Conservation (phyloP, 2,888 invertebrate species). For the Polyommatus iphigenia region DNA sequence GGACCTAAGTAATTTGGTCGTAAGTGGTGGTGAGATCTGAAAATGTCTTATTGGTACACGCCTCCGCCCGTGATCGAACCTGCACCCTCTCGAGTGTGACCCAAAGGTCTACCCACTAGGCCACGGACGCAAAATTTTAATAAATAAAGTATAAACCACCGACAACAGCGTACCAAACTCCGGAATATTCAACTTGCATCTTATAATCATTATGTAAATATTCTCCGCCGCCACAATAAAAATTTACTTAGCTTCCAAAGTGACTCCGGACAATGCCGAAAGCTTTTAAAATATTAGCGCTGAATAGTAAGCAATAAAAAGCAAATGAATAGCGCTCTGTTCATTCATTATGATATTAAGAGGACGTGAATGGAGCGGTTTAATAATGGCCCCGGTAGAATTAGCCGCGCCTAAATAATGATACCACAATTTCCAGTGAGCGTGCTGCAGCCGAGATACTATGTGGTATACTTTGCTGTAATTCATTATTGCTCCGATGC, state of each 20-base stretch:
- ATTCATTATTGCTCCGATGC: neutral
- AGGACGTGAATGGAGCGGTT: constrained; percentile 21
- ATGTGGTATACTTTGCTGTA: neutral
- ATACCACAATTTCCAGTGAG: neutral
- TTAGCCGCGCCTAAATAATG: constrained; percentile 29
- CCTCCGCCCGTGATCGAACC: no score
- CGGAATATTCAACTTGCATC: neutral
- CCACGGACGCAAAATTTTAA: neutral
- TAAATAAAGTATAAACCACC: neutral
- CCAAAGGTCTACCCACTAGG: no score
- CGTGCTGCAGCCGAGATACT: neutral
- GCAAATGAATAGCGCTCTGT: constrained; percentile 12
- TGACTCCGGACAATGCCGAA: neutral
- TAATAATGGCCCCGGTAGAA: constrained; percentile 23
- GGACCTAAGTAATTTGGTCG: no score
- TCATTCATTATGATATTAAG: constrained; percentile 27
- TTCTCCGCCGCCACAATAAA: neutral
- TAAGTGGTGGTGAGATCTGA: no score
- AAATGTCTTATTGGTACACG: no score
- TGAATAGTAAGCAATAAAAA: constrained; percentile 23
- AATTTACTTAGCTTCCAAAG: constrained; percentile 8
- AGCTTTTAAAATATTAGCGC: constrained; percentile 30
- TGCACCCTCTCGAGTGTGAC: no score
- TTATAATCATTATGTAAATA: neutral
- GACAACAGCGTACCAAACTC: neutral